Evolutionary conservation across 2,113 vertebrate species (phyloP), one percentile per base, ranked within the genome.

Genomic region (Thalassoma bifasciatum): DNA sequence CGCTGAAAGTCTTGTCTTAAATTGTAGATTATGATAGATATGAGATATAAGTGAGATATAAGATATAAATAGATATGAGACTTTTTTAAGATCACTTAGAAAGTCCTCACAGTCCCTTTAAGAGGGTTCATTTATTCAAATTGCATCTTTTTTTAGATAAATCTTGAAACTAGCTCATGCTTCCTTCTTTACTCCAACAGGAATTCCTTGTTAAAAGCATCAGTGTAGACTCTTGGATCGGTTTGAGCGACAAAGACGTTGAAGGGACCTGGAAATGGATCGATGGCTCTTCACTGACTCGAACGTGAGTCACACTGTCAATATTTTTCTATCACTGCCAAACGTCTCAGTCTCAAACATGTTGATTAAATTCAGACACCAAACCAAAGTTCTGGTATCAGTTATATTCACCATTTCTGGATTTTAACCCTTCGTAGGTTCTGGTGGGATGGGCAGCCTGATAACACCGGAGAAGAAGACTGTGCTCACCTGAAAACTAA

Each of bases 201-300:
- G 12, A 44, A 8, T 66, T 75, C 11, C 8, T 88, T 11, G 4
- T 21, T n/a, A 10, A 2, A 0, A 6, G 52, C 6, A 52, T 8
- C 4, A 53, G 19, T 0, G 0, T 0, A 0, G 0, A 23, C 1
- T 12, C 8, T 26, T 91, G 87, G 87, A 89, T 91, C 63, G 89
- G 89, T 66, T 58, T 91, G 50, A 77, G 0, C 23, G 81, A 86
- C 53, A 37, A 0, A 13, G 54, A 56, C 8, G 4, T 0, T 0
- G 82, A 89, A 2, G 73, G 52, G 0, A 65, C 13, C 38, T 89
- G 86, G 86, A 76, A 64, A 66, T 92, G 90, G 90, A 69, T 72
- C 1, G 83, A 90, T 63, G 85, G 49, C 40, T 49, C 62, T 47
- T 51, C 46, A 34, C 36, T 70, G 40, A 75, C 57, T 34, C 21